These are phyloP conservation scores for Pandemis cinnamomeana DNA, from an alignment of 2,888 invertebrate species.

Conservation along the genomic window DNA sequence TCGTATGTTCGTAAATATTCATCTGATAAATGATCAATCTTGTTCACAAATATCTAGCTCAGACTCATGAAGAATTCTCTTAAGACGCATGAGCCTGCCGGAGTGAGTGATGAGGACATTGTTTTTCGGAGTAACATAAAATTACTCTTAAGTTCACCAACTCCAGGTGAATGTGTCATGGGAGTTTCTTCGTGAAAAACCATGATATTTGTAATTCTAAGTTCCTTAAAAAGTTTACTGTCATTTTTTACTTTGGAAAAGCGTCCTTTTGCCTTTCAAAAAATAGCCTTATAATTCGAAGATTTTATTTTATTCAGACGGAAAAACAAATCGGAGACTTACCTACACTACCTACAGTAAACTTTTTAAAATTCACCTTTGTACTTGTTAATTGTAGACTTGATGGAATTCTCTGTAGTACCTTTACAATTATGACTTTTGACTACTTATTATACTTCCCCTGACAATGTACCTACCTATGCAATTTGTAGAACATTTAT, in stretches of 20 bases:
- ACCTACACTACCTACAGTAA: no score
- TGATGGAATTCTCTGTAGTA: neutral
- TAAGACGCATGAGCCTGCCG: constrained; percentile 12
- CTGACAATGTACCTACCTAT: neutral
- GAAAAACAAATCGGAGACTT: no score
- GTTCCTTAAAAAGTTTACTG: neutral
- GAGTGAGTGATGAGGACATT: constrained; percentile 16
- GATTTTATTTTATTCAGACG: neutral
- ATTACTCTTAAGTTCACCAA: constrained; percentile 8
- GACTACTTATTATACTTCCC: neutral
- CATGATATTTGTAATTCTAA: neutral
- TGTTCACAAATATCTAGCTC: constrained; percentile 7
- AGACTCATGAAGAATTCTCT: constrained; percentile 8
- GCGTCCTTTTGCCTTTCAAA: no score
- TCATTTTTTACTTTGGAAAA: neutral
- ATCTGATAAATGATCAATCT: constrained; percentile 1
- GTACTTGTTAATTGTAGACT: neutral
- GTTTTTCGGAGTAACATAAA: neutral
- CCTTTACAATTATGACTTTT: neutral
- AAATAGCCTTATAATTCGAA: neutral
- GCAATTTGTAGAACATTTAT: constrained; percentile 4
- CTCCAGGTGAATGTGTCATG: constrained; percentile 6
- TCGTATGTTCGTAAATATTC: neutral
- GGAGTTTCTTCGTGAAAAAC: neutral
- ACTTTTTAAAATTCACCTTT: neutral